Percentiles rank a stretch among this genome's conserved stretches.
Evolutionary conservation across 2,113 vertebrate species (phyloP).

Genomic region (Miniopterus natalensis): DNA sequence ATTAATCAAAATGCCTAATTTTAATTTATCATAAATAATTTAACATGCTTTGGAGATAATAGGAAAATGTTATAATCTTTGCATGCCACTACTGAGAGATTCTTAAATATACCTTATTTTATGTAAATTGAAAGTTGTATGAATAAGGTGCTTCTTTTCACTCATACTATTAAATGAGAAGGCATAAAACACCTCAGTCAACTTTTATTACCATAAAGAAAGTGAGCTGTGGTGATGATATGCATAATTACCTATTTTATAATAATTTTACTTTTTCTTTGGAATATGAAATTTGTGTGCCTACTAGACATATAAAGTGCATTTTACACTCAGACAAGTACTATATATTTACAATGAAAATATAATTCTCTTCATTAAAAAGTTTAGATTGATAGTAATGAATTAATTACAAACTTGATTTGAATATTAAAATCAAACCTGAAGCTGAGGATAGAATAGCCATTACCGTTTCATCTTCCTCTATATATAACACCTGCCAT

Average conservation of each 20-base stretch:
- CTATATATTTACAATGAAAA: conserved; percentile 24
- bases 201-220: conserved; percentile 13
- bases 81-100: background rate
- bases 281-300: background rate
- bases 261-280: background rate
- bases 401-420: background rate
- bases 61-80: conserved; percentile 36
- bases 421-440: background rate
- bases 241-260: background rate
- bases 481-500: background rate
- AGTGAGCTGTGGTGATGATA: background rate
- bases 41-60: conserved; percentile 53
- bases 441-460: background rate
- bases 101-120: conserved; percentile 24
- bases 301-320: background rate
- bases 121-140: conserved; percentile 1
- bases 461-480: background rate
- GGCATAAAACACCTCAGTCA: background rate
- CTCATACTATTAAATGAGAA: background rate
- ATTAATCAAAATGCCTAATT: conserved; percentile 71
- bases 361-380: background rate
- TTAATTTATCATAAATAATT: conserved; percentile 72
- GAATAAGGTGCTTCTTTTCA: conserved; percentile 8
- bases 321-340: background rate
- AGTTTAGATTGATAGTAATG: background rate